Percentiles rank a stretch among this genome's conserved stretches.
Conservation (phyloP, 2,113 vertebrate species). For the Ictidomys tridecemlineatus region DNA sequence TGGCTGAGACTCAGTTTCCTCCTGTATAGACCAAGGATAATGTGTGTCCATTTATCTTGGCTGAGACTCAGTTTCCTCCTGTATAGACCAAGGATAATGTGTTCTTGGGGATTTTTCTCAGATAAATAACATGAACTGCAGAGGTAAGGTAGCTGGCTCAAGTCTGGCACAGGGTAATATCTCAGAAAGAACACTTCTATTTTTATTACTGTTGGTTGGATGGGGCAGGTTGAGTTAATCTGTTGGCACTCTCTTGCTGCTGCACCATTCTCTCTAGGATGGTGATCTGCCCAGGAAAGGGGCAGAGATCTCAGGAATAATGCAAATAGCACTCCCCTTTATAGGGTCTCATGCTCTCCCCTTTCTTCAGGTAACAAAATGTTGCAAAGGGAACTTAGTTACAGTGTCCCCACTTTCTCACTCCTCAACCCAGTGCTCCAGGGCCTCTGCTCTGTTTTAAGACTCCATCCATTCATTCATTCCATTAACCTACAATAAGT, state of each 20-base stretch:
- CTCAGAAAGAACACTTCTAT: neutral
- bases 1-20: neutral
- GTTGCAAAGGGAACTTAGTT: neutral
- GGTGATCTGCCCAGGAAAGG: neutral
- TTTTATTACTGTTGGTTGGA: neutral
- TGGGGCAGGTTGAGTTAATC: neutral
- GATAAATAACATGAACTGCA: neutral
- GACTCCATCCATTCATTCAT: slow-evolving; percentile 34
- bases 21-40: neutral
- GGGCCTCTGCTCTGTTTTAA: neutral
- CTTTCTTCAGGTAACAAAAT: slow-evolving; percentile 6
- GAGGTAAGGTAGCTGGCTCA: neutral
- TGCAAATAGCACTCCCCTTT: neutral
- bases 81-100: neutral
- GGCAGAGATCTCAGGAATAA: neutral
- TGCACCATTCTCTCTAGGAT: neutral
- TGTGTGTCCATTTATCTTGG: neutral
- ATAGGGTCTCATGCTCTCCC: neutral
- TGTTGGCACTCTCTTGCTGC: neutral
- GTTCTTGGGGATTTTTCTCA: neutral
- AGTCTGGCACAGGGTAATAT: neutral
- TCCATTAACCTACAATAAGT: neutral
- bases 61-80: neutral
- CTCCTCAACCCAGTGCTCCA: neutral
- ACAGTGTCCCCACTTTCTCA: neutral